phyloP scores from a whole-genome alignment of 2,888 invertebrate species.

The Marasmarcha lunaedactyla region DNA sequence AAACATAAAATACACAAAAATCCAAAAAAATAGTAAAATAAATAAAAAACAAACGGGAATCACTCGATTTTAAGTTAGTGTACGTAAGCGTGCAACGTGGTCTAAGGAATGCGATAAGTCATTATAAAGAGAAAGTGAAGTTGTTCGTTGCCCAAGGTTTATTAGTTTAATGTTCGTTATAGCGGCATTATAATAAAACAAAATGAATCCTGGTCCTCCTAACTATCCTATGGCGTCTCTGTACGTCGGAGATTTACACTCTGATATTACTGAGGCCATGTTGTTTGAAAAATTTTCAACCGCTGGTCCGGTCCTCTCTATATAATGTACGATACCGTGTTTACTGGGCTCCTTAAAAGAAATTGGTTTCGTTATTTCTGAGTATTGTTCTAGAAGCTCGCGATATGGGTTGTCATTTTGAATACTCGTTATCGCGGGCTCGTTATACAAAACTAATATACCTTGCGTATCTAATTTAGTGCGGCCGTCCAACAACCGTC shows the following conservation, averaged over 20 bases:
- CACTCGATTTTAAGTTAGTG: conserved; percentile 72
- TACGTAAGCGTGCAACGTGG: conserved; percentile 73
- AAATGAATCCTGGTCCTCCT: conserved; percentile 87
- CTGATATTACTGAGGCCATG: conserved; percentile 98
- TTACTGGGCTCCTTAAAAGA: no score
- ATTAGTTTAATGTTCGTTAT: conserved; percentile 36
- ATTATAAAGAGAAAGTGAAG: conserved; percentile 66
- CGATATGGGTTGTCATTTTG: no score
- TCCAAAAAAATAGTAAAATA: conserved; percentile 81
- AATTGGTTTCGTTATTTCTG: no score
- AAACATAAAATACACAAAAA: conserved; percentile 78
- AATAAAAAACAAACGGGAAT: conserved; percentile 72
- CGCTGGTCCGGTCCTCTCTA: conserved; percentile 98
- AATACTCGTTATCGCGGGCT: no score
- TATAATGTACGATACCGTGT: no score
- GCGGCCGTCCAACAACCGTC: no score
- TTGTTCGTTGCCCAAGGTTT: conserved; percentile 44
- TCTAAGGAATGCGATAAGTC: conserved; percentile 67
- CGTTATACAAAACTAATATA: no score
- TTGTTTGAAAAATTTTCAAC: conserved; percentile 99
- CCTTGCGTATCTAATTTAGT: no score
- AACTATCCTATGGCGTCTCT: conserved; percentile 96
- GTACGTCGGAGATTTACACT: conserved; percentile 98
- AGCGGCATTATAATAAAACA: conserved; percentile 43
- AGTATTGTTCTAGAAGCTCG: no score